Evolutionary conservation across 2,797 vertebrate species (phyloP).

Genomic region (Chiloscyllium punctatum): DNA sequence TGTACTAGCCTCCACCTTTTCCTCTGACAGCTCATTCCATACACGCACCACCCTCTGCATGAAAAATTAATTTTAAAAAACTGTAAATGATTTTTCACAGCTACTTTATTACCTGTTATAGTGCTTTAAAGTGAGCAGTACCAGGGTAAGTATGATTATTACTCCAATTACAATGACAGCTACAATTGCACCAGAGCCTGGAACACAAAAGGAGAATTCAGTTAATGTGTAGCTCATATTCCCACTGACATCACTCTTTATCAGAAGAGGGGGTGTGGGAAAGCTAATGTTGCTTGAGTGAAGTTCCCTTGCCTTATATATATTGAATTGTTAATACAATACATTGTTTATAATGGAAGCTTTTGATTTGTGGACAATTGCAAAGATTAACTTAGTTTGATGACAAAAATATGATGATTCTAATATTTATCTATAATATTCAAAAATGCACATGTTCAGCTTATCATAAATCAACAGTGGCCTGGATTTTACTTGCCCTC

Average conservation of each 20-base stretch:
- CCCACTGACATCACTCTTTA: background rate
- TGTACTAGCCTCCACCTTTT: too few relatives aligned
- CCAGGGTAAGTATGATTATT: constrained; percentile 74
- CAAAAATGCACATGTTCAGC: background rate
- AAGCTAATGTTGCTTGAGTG: background rate
- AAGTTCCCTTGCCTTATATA: background rate
- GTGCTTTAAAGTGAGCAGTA: constrained; percentile 81
- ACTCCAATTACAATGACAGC: constrained; percentile 82
- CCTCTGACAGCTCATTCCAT: too few relatives aligned
- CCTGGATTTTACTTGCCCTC: too few relatives aligned
- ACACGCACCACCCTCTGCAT: too few relatives aligned
- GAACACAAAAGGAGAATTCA: background rate
- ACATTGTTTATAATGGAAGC: background rate
- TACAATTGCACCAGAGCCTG: constrained; percentile 91
- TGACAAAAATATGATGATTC: background rate
- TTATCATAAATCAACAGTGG: too few relatives aligned
- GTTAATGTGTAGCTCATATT: background rate
- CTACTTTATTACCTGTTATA: constrained; percentile 76
- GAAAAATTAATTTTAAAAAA: too few relatives aligned
- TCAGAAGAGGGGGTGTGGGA: background rate
- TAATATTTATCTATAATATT: background rate
- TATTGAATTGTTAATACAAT: background rate
- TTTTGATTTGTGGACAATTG: background rate
- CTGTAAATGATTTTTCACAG: background rate
- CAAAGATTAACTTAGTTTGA: background rate